These are phyloP conservation scores for Microplitis mediator DNA, from an alignment of 1,140 invertebrate species.

Conservation along the genomic window DNA sequence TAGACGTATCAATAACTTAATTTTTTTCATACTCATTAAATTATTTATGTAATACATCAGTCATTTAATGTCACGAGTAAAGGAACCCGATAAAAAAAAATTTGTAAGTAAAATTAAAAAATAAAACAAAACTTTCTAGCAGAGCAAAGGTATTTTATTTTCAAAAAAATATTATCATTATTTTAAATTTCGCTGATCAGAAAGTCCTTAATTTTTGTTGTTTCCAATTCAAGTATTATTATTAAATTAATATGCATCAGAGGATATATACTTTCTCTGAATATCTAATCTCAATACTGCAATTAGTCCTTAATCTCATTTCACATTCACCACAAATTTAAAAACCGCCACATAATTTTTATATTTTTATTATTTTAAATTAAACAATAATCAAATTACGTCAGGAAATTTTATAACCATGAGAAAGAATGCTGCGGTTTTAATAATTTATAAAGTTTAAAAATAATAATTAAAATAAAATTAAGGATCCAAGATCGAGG, in stretches of 20 bases:
- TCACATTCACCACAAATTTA: conserved; percentile 11
- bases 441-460: not conserved
- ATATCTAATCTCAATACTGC: not conserved
- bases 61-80: not conserved
- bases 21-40: not conserved
- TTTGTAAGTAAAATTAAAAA: not conserved
- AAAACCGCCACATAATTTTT: not conserved
- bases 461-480: not conserved
- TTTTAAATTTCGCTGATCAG: not conserved
- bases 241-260: conserved; percentile 26
- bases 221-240: conserved; percentile 17
- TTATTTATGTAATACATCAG: not conserved
- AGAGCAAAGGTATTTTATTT: no score
- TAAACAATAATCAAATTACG: not conserved
- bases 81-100: not conserved
- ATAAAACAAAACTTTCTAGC: not conserved
- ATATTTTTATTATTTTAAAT: not conserved
- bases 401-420: no score
- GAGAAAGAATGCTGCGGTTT: no score
- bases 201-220: not conserved
- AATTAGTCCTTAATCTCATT: conserved; percentile 24
- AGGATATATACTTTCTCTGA: conserved; percentile 20
- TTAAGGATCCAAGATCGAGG: no score
- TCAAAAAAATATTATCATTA: not conserved
- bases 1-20: not conserved